Evolutionary conservation across 64 coral and sea anemone genomes (phyloP).

Genomic region (Dendronephthya gigantea): DNA sequence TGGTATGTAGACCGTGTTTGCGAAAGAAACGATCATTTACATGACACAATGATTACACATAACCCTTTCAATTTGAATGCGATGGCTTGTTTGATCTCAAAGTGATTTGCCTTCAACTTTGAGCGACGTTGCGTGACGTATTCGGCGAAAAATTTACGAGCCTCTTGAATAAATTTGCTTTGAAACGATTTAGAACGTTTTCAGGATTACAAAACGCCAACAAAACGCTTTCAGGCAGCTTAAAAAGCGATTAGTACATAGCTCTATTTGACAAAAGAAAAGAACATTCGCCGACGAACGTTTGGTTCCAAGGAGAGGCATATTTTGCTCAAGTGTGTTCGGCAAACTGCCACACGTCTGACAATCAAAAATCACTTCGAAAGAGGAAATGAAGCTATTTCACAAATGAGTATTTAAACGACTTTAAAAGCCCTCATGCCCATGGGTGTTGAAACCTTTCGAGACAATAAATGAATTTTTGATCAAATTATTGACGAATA

Average conservation of each 20-base stretch:
- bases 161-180: background rate
- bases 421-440: background rate
- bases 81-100: background rate
- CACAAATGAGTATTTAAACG: background rate
- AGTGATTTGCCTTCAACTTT: background rate
- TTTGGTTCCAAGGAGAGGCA: background rate
- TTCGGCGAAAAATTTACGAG: background rate
- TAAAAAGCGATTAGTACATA: background rate
- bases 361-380: background rate
- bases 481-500: background rate
- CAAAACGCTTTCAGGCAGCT: background rate
- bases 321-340: background rate
- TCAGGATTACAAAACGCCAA: background rate
- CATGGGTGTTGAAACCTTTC: background rate
- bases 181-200: constrained; percentile 8
- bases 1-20: background rate
- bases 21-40: background rate
- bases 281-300: background rate
- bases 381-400: background rate
- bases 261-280: background rate
- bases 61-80: background rate
- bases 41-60: background rate
- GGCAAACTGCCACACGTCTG: background rate
- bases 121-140: background rate
- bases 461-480: background rate